phyloP scores from a whole-genome alignment of 2,888 invertebrate species.

The Athripsodes cinereus region DNA sequence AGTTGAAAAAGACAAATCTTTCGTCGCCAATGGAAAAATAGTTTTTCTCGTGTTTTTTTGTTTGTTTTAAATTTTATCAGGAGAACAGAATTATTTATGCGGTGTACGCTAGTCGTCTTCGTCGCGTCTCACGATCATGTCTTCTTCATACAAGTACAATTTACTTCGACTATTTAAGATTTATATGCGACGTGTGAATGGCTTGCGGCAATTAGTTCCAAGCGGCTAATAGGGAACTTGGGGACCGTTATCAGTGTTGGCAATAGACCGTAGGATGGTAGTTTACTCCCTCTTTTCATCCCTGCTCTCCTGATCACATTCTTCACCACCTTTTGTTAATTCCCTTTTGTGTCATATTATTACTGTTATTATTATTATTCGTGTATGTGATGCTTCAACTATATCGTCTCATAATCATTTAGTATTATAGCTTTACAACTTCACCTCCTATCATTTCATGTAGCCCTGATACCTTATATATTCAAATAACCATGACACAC shows the following conservation, averaged over 20 bases:
- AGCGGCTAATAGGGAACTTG: slow-evolving; percentile 28
- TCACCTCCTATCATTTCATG: too few relatives aligned
- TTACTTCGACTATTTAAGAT: slow-evolving; percentile 26
- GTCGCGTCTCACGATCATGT: slow-evolving; percentile 13
- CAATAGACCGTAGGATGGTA: slow-evolving; percentile 27
- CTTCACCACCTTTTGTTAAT: slow-evolving; percentile 9
- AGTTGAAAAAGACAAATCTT: too few relatives aligned
- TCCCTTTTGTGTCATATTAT: slow-evolving; percentile 10
- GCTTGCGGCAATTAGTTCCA: slow-evolving; percentile 27
- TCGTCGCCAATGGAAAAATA: too few relatives aligned
- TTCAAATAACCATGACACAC: too few relatives aligned
- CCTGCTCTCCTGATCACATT: not conserved
- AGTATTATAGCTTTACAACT: too few relatives aligned
- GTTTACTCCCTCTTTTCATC: slow-evolving; percentile 27
- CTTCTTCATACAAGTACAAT: slow-evolving; percentile 11
- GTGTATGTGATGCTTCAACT: too few relatives aligned
- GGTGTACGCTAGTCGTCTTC: too few relatives aligned
- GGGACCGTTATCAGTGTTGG: slow-evolving; percentile 27
- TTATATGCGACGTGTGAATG: slow-evolving; percentile 27
- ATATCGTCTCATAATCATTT: too few relatives aligned
- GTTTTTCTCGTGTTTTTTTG: too few relatives aligned
- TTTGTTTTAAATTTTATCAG: too few relatives aligned
- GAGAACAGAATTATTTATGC: too few relatives aligned
- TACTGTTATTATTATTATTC: not conserved
- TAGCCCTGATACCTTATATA: too few relatives aligned